A percentile compares a stretch with the other conserved stretches of the same genome.
phyloP scores from a whole-genome alignment of 2,113 vertebrate genomes.

The Suncus etruscus region DNA sequence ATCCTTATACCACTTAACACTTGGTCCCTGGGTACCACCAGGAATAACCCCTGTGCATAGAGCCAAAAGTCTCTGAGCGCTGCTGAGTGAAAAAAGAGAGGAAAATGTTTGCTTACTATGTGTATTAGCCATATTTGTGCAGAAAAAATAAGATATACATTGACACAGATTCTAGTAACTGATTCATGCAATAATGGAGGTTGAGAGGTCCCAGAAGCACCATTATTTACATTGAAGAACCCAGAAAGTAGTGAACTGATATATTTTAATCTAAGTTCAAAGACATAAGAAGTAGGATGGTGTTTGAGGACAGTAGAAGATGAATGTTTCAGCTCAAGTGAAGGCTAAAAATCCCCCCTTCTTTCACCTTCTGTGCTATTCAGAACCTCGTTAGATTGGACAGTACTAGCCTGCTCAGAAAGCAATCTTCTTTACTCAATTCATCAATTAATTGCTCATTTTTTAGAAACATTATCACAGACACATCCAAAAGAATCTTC shows the following conservation, averaged over 20 bases:
- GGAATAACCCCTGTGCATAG: too few relatives aligned
- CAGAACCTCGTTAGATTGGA: not conserved
- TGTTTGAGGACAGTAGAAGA: not conserved
- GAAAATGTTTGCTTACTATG: constrained; percentile 9
- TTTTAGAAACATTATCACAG: not conserved
- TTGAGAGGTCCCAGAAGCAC: not conserved
- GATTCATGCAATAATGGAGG: not conserved
- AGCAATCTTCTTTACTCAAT: not conserved
- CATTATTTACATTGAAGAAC: not conserved
- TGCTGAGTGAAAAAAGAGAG: not conserved
- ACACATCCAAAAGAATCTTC: not conserved
- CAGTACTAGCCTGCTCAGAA: not conserved
- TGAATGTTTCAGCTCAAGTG: not conserved
- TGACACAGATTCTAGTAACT: not conserved
- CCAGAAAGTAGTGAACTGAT: not conserved
- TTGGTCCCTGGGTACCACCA: too few relatives aligned
- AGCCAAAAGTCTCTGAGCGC: too few relatives aligned
- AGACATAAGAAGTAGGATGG: not conserved
- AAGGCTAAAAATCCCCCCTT: not conserved
- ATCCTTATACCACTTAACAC: too few relatives aligned
- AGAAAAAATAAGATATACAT: not conserved
- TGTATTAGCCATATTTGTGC: not conserved
- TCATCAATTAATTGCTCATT: not conserved
- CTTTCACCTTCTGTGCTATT: not conserved
- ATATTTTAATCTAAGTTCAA: not conserved